Base-by-base conservation (phyloP, 2,113 vertebrate species). In the Trachemys scripta region DNA sequence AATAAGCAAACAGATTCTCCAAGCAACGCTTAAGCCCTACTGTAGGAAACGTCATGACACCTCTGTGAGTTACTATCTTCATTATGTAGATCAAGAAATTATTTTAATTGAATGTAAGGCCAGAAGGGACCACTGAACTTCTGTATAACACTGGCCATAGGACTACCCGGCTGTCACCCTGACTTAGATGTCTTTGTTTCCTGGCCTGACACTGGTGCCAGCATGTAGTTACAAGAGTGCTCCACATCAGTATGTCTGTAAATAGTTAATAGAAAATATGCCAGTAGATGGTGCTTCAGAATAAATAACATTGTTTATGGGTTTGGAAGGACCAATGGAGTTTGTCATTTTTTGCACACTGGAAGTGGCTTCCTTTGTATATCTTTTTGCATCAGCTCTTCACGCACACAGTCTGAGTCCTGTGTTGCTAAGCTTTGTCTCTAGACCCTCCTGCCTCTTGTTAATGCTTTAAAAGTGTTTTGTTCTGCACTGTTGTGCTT, bases 11-110 rank as follows among this genome's bases (percentile, higher is more conserved):
- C 10, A 80, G 8, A 49, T 62, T 94, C 96, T 97, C 82, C 81
- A 89, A 45, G 14, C 78, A 51, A 96, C 95, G 94, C 95, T 94
- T 81, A 82, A 80, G 5, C 65, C n/a, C 38, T 38, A 22, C 38
- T 72, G 19, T 2, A 22, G n/a, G n/a, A 72, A 38, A 72, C 16
- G 20, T 22, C 19, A 72, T 72, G 9, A n/a, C 19, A 3, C n/a
- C 35, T n/a, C 19, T 72, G 19, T 72, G 17, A 38, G 19, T 38
- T n/a, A n/a, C n/a, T 10, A 72, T 38, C n/a, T n/a, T 16, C 16
- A n/a, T n/a, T n/a, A n/a, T 65, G 31, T 35, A 31, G 62, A 19
- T 16, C 31, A 8, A 14, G 14, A 65, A n/a, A 65, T 35, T n/a
- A n/a, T 69, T 8, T 69, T n/a, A n/a, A 69, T 10, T 69, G 62